Evolutionary conservation across 1,140 invertebrate species (phyloP), one percentile per base, ranked within the genome.

Genomic region (Anadara kagoshimensis): DNA sequence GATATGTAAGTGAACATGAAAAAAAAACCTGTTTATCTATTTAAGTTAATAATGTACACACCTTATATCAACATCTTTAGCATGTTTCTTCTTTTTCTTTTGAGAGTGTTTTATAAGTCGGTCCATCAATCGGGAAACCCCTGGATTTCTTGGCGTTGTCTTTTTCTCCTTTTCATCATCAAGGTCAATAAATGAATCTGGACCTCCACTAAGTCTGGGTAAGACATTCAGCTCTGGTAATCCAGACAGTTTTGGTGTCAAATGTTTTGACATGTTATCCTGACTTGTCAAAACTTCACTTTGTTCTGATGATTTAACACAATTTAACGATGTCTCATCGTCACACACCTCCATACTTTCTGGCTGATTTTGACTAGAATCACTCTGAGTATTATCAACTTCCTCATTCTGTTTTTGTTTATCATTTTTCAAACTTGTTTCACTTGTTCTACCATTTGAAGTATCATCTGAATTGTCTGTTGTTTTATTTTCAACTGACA

Each of bases 51-150:
- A 36, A 7, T 47, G 11, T 47, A 69, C 16, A 43, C 59, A 81
- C 79, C 74, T 78, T 29, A 81, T 76, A 69, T 78, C 74, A 22
- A 76, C 62, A 58, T 81, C 79, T 56, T 78, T 75, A 18, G 45
- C 36, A 43, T 43, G 36, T 61, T 72, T 62, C 29, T 74, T 78
- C 29, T 65, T 76, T 53, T 73, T 76, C 74, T 78, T 78, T 29
- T 61, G 29, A 53, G 73, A 65, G 63, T 81, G 79, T 51, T 75
- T 62, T 29, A 67, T 53, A 51, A 81, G 66, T 62, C 79, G 76
- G 24, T 76, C 76, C 76, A 81, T 78, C 7, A 81, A 56, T 51
- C 69, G 72, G 45, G 44, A 44, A 14, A 78, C 61, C 26, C 76
- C 76, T 8, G 67, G 71, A 18, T 78, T 64, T 49, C 57, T 18